Evolutionary conservation across 2,888 invertebrate species (phyloP), one percentile per base, ranked within the genome.

Genomic region (Malthinus seriepunctatus): DNA sequence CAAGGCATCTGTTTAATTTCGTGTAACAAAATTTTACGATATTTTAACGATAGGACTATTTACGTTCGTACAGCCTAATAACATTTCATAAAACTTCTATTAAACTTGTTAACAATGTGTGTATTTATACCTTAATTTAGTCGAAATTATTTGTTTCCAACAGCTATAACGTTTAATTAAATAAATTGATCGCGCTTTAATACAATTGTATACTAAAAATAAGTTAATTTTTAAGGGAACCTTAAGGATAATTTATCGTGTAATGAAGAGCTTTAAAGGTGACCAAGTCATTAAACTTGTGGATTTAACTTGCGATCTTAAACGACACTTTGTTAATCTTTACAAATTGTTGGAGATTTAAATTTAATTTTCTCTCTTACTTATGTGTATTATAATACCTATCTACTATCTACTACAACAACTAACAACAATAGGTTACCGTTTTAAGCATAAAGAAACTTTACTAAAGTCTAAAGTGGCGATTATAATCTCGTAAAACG

Each of bases 251-350:
- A 44, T 49, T 50, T 32, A 23, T 11, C 45, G 54, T 39, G 49
- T 49, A 42, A 50, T 35, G 47, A 49, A 52, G 35, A 35, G 58
- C 51, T 59, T 59, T 47, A 47, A 34, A 46, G 45, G 62, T 64
- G 63, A 56, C 63, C 64, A 65, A 62, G 66, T 60, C 65, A 69
- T 69, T 69, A 67, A 69, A 66, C 69, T 69, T 64, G 53, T 47
- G 61, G 65, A 55, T 64, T 68, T 68, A 42, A 67, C 50, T 49
- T 56, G 51, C 65, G 60, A 66, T 63, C 56, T 55, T 51, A 53
- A 66, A 62, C 54, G 63, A 66, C 66, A 63, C 47, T 54, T 53
- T 44, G 23, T 31, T 58, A 60, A 58, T 62, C 67, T 59, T 63
- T 62, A 67, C 64, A 67, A 68, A 67, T 68, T 67, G 66, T 66